Evolutionary conservation across 1,140 invertebrate species (phyloP), one percentile per base, ranked within the genome.

Genomic region (Pachypeltis micranthus): DNA sequence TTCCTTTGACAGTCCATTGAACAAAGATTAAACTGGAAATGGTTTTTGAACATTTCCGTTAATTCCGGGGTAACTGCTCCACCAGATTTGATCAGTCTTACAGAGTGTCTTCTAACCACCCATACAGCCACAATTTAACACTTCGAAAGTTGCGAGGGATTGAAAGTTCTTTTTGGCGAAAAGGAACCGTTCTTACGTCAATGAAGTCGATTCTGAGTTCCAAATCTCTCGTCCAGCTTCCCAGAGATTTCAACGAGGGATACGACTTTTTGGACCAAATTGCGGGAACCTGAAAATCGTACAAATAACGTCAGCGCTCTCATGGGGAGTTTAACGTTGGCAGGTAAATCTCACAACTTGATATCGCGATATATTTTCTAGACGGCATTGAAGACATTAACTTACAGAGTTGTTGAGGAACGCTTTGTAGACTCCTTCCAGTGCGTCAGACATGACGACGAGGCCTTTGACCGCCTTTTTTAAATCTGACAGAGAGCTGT

Each of bases 381-480:
- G n/a, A n/a, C n/a, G n/a, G n/a, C n/a, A n/a, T n/a, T n/a, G n/a
- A n/a, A n/a, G n/a, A n/a, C n/a, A n/a, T n/a, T n/a, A n/a, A 69
- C 44, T 65, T 69, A 85, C 82, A 63, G 84, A 79, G 74, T 91
- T 92, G 67, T 85, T 86, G 0, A 89, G 72, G 66, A 92, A 84
- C 0, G 88, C 76, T 47, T 78, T 82, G 69, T 88, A 91, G 1
- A 92, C 83, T 67, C 81, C 82, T 75, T 94, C 91, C 63, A 92
- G 76, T 44, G 83, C 81, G 64, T 92, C 89, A 29, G 88, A 91
- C 91, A 94, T 93, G 1, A 93, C 87, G 16, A 92, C 84, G 51
- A 92, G 79, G 39, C 90, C 90, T 77, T 79, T 80, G 44, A 93
- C 92, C 1, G 90, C 91, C 74, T 88, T 90, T 72, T 90, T 80